Percentiles rank a stretch among this genome's conserved stretches.
Evolutionary conservation across 2,797 vertebrate species (phyloP).

Genomic region (Arctocebus calabarensis): DNA sequence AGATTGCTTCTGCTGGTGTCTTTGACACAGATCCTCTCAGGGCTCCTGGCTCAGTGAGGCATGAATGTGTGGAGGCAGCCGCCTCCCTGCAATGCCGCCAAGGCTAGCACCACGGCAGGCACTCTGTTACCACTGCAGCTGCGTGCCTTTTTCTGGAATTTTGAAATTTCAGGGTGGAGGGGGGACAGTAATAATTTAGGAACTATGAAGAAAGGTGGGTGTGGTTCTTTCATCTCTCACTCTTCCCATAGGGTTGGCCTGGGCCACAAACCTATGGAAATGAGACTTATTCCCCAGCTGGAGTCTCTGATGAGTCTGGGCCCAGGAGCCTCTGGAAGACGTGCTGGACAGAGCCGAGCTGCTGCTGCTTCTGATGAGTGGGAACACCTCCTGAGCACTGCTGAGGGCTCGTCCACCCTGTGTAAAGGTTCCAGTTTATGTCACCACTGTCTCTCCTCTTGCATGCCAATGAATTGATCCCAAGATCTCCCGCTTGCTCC

Average conservation of each 20-base stretch:
- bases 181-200: not conserved
- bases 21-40: not conserved
- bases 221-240: not conserved
- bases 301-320: not conserved
- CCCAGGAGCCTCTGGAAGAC: not conserved
- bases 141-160: not conserved
- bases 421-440: rapidly evolving
- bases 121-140: not conserved
- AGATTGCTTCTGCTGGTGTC: not conserved
- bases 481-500: not conserved
- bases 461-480: not conserved
- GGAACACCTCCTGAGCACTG: not conserved
- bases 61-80: not conserved
- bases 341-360: no score
- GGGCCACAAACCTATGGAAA: not conserved
- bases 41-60: not conserved
- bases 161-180: not conserved
- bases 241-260: not conserved
- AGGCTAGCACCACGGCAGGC: not conserved
- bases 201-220: not conserved
- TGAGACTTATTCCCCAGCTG: not conserved
- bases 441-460: not conserved
- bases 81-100: not conserved
- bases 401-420: not conserved
- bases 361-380: not conserved